phyloP scores from a whole-genome alignment of 1,140 invertebrate genomes.

The Chrysopa pallens region DNA sequence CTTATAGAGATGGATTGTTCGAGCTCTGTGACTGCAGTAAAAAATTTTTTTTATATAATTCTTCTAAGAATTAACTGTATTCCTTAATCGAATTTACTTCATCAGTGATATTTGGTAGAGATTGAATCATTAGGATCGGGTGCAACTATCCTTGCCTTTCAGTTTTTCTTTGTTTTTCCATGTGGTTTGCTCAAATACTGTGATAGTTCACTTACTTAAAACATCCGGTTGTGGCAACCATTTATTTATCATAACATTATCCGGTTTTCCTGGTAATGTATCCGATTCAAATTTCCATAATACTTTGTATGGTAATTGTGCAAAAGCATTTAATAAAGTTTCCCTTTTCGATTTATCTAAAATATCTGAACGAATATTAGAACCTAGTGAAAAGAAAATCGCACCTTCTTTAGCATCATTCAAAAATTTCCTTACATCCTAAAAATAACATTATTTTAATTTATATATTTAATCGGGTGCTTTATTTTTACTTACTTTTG shows the following conservation, averaged over 20 bases:
- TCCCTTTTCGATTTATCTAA: conserved; percentile 20
- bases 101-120: no score
- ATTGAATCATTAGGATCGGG: no score
- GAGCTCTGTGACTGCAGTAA: no score
- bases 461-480: no score
- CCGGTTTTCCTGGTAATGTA: conserved; percentile 15
- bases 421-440: background rate
- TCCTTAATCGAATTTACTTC: no score
- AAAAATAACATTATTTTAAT: no score
- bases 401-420: conserved; percentile 19
- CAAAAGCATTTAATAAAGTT: conserved; percentile 24
- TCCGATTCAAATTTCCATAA: conserved; percentile 38
- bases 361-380: conserved; percentile 23
- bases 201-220: conserved; percentile 22
- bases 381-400: conserved; percentile 32
- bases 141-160: no score
- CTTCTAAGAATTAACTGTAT: no score
- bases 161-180: no score
- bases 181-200: no score
- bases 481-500: conserved; percentile 9
- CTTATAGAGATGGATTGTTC: no score
- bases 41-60: no score
- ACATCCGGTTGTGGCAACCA: conserved; percentile 32
- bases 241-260: conserved; percentile 28
- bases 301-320: conserved; percentile 29